Evolutionary conservation across 1,140 invertebrate species (phyloP).

Genomic region (Apocrypta bakeri): DNA sequence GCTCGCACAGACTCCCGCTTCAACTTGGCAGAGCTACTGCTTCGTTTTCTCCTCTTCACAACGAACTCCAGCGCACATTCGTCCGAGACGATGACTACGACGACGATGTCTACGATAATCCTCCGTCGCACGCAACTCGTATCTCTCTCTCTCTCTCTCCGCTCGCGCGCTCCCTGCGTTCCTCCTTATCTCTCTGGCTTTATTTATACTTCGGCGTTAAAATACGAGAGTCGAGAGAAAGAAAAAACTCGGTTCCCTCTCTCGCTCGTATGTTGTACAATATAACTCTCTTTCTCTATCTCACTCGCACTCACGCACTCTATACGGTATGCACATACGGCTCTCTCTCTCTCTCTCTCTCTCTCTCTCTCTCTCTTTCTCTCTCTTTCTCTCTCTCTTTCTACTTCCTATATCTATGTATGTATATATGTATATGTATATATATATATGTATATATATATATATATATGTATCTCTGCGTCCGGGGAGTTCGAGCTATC

Average conservation of each 20-base stretch:
- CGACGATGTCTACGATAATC: constrained; percentile 17
- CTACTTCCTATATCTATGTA: no score
- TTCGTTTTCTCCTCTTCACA: not conserved
- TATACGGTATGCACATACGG: not conserved
- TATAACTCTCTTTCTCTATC: not conserved
- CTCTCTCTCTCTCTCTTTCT: constrained; percentile 27
- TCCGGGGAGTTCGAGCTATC: not conserved
- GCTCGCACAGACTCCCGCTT: constrained; percentile 18
- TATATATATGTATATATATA: not conserved
- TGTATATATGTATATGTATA: not conserved
- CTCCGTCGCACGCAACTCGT: constrained; percentile 1
- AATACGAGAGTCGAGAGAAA: constrained; percentile 27
- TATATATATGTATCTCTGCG: constrained; percentile 1
- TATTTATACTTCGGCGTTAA: not conserved
- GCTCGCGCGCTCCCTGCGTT: not conserved
- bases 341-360: constrained; percentile 18
- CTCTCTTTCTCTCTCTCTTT: constrained; percentile 9
- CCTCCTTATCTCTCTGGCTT: constrained; percentile 28
- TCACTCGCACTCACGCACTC: constrained; percentile 13
- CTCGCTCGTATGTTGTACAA: not conserved
- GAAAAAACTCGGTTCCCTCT: constrained; percentile 29
- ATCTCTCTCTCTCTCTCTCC: constrained; percentile 26
- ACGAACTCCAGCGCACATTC: not conserved
- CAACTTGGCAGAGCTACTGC: not conserved
- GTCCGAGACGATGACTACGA: constrained; percentile 16